Percentiles rank a stretch among this genome's conserved stretches.
These are phyloP conservation scores for Clusia tigrina DNA, from an alignment of 2,888 invertebrate genomes.

Conservation along the genomic window DNA sequence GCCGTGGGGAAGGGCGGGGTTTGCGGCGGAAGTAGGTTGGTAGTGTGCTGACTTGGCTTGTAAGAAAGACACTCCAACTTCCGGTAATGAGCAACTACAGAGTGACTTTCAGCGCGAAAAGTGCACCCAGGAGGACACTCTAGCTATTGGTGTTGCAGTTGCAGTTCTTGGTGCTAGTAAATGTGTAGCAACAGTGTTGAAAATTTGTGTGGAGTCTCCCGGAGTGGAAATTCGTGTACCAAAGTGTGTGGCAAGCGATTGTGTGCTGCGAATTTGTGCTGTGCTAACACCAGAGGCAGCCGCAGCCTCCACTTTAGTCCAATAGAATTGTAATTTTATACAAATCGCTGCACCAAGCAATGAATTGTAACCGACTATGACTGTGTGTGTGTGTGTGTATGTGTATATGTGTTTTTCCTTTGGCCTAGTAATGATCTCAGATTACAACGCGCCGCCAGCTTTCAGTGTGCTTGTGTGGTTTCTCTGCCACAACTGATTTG, in stretches of 20 bases:
- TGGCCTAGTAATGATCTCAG: no score
- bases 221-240: no score
- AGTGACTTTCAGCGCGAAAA: constrained; percentile 5
- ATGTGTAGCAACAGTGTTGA: no score
- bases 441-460: no score
- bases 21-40: neutral
- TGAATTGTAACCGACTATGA: neutral
- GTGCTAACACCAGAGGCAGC: neutral
- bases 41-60: neutral
- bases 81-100: neutral
- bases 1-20: neutral
- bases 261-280: neutral
- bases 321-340: neutral
- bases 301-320: neutral
- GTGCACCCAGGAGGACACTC: neutral
- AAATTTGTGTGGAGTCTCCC: no score
- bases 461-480: no score
- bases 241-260: no score
- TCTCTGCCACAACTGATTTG: neutral
- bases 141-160: no score
- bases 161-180: no score
- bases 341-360: neutral
- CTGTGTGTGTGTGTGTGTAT: neutral
- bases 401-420: neutral
- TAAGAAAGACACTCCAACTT: neutral